phyloP scores from a whole-genome alignment of 2,797 vertebrate species.

The Labroides dimidiatus region DNA sequence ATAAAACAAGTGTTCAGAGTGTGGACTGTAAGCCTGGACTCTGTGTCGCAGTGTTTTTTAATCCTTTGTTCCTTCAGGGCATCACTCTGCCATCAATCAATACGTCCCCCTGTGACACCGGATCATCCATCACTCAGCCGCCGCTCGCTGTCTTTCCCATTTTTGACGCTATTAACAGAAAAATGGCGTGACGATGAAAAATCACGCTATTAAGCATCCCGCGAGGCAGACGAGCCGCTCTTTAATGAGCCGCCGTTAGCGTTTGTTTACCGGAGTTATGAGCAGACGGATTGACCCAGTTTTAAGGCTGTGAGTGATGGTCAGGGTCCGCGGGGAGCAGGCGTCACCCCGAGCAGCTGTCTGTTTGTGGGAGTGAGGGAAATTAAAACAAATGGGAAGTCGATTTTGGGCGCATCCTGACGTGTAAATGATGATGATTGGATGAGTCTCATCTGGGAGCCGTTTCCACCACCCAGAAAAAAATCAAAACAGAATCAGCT shows the following conservation, averaged over 20 bases:
- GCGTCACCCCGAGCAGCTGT: conserved; percentile 14
- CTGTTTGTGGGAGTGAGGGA: neutral
- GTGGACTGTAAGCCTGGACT: neutral
- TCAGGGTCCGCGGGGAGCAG: neutral
- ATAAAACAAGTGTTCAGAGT: neutral
- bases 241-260: conserved; percentile 39
- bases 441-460: neutral
- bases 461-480: no score
- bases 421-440: neutral
- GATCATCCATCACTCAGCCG: conserved; percentile 28
- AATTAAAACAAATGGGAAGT: conserved; percentile 10
- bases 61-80: conserved; percentile 13
- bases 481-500: no score
- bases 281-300: conserved; percentile 38
- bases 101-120: neutral
- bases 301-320: conserved; percentile 8
- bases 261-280: conserved; percentile 41
- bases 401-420: neutral
- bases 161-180: conserved; percentile 41
- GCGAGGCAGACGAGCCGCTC: neutral
- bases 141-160: neutral
- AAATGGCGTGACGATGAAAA: conserved; percentile 40
- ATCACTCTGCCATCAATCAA: conserved; percentile 46
- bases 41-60: neutral
- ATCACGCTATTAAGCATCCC: conserved; percentile 31